Conservation (phyloP, 2,113 vertebrate species). For the Odontophorus gujanensis region DNA sequence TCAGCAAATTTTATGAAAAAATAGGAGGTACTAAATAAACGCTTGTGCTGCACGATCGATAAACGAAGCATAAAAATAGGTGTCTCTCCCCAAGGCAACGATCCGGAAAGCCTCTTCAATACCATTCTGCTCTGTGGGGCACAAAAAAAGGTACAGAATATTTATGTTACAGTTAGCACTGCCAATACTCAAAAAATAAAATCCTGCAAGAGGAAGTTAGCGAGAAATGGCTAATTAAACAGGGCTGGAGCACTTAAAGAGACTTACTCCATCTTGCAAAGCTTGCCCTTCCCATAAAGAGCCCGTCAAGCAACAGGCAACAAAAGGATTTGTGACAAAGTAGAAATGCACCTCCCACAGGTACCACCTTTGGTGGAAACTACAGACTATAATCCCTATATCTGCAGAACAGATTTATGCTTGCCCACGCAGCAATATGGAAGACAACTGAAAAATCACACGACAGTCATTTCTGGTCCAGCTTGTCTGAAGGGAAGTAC, state of each 20-base stretch:
- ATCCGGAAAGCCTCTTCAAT: constrained; percentile 81
- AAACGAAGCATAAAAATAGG: constrained; percentile 84
- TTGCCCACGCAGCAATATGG: neutral
- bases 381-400: neutral
- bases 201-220: neutral
- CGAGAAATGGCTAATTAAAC: neutral
- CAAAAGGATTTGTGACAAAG: neutral
- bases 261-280: neutral
- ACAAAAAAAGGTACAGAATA: constrained; percentile 60
- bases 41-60: constrained; percentile 82
- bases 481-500: neutral
- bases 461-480: neutral
- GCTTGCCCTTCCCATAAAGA: neutral
- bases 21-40: constrained; percentile 83
- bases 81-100: constrained; percentile 77
- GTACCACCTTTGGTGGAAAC: neutral
- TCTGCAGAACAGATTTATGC: neutral
- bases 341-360: constrained; percentile 23
- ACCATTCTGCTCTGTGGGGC: constrained; percentile 82
- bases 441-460: neutral
- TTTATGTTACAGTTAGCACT: constrained; percentile 55
- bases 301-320: neutral
- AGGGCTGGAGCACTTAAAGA: neutral
- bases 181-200: neutral
- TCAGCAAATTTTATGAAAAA: constrained; percentile 86